Conservation (phyloP, 2,113 vertebrate genomes). For the Amphiprion percula region DNA sequence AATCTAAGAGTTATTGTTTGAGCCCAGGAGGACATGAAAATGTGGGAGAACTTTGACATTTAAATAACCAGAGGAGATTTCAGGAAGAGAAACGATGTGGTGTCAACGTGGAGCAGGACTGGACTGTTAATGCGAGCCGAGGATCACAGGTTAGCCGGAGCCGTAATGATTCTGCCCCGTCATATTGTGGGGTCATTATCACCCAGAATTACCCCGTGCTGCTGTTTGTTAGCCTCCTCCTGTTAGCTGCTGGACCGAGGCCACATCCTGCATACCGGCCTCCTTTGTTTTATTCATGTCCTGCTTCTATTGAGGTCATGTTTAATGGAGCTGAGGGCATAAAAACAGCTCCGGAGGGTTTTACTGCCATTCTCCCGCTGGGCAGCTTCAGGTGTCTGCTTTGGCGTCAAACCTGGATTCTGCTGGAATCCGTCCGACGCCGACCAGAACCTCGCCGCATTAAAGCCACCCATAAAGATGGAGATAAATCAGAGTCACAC, state of each 20-base stretch:
- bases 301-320: constrained; percentile 64
- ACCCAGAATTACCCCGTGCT: constrained; percentile 60
- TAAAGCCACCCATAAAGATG: constrained; percentile 43
- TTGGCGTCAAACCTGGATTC: background rate
- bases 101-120: constrained; percentile 23
- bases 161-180: constrained; percentile 45
- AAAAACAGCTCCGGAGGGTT: constrained; percentile 54
- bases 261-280: constrained; percentile 67
- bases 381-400: constrained; percentile 38
- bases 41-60: constrained; percentile 38
- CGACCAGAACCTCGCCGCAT: constrained; percentile 16
- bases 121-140: constrained; percentile 38
- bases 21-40: constrained; percentile 2
- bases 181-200: constrained; percentile 56
- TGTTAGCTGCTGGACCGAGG: constrained; percentile 57
- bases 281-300: constrained; percentile 71
- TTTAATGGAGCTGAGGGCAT: constrained; percentile 72
- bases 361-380: constrained; percentile 59
- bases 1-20: background rate
- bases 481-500: constrained; percentile 44
- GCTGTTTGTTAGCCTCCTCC: constrained; percentile 47
- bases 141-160: constrained; percentile 55
- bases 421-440: background rate
- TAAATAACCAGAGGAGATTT: constrained; percentile 43
- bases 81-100: background rate